Conservation (phyloP, 2,113 vertebrate genomes). For the Sinocyclocheilus maitianheensis region DNA sequence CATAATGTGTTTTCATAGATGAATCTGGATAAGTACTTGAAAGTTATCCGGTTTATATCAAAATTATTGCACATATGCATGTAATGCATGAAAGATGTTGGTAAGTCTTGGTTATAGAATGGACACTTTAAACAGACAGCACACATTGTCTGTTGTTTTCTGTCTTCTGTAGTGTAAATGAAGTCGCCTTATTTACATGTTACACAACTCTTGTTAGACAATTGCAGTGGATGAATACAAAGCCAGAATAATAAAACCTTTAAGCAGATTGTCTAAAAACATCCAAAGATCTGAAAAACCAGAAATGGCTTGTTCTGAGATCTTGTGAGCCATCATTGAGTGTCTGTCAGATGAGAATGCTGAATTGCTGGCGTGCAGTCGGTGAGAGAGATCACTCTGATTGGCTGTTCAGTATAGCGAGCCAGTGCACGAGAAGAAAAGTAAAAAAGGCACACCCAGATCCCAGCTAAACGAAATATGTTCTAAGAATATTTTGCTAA, state of each 20-base stretch:
- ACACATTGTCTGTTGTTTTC: background rate
- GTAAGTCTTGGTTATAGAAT: background rate
- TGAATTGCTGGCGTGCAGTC: too few species aligned
- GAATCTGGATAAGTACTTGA: background rate
- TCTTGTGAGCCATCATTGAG: background rate
- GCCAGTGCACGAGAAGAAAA: background rate
- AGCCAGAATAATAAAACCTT: background rate
- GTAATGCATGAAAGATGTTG: background rate
- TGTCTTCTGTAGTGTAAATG: background rate
- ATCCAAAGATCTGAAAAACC: background rate
- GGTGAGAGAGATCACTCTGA: background rate
- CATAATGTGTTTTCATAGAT: background rate
- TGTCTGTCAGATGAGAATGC: background rate
- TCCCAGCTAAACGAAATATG: background rate
- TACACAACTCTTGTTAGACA: background rate
- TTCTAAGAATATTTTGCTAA: too few species aligned
- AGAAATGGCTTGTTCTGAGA: background rate
- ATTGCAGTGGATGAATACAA: background rate
- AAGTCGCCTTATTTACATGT: background rate
- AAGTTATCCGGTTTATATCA: background rate
- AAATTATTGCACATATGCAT: background rate
- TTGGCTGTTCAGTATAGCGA: background rate
- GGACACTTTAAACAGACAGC: background rate
- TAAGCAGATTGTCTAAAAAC: background rate
- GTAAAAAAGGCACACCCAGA: background rate